Conservation (phyloP, 2,113 vertebrate species). For the Ginglymostoma cirratum region DNA sequence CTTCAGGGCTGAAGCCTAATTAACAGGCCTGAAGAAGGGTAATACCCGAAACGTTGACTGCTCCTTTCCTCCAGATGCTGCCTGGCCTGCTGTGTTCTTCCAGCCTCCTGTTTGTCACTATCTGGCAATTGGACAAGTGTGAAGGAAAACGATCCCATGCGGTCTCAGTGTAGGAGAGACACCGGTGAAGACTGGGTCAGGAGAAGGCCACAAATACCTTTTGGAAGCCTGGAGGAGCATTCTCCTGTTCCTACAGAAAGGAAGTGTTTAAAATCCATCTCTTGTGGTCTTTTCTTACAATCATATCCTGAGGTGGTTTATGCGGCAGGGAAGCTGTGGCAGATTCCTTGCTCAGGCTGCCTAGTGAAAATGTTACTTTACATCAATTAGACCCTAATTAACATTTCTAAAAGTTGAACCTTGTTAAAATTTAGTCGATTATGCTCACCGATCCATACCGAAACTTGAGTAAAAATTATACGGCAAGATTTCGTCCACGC, state of each 20-base stretch:
- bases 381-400: neutral
- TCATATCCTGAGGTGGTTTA: neutral
- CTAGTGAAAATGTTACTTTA: neutral
- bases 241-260: neutral
- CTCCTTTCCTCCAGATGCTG: too few species aligned
- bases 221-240: neutral
- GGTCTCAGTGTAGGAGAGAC: neutral
- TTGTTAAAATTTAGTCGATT: too few species aligned
- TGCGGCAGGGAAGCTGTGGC: neutral
- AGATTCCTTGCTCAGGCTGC: too few species aligned
- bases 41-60: too few species aligned
- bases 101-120: too few species aligned
- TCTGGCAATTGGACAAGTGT: neutral
- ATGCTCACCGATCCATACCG: neutral
- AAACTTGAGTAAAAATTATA: neutral
- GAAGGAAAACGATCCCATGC: too few species aligned
- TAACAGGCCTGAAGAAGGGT: too few species aligned
- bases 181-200: neutral
- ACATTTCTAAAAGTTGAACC: neutral
- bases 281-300: neutral
- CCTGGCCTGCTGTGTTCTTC: too few species aligned
- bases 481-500: neutral
- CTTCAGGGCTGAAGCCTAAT: too few species aligned
- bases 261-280: neutral
- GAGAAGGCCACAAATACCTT: neutral